A percentile compares a stretch with the other conserved stretches of the same genome.
Conservation (phyloP, 2,113 vertebrate species). For the Pipa parva region DNA sequence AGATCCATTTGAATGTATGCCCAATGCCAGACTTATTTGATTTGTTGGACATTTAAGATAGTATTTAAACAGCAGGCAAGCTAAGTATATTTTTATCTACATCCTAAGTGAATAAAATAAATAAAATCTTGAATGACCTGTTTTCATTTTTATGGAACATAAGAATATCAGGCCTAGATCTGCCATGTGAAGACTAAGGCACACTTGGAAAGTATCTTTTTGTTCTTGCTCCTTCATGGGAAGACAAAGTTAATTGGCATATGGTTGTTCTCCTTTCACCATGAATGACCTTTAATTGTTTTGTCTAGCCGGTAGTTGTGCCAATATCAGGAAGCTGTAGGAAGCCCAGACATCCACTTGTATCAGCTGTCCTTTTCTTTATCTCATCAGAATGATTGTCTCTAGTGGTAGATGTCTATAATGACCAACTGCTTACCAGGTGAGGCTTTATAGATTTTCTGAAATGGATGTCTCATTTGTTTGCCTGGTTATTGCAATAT, state of each 20-base stretch:
- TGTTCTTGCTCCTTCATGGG: constrained; percentile 63
- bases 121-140: constrained; percentile 35
- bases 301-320: constrained; percentile 55
- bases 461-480: constrained; percentile 48
- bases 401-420: constrained; percentile 52
- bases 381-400: constrained; percentile 46
- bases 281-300: constrained; percentile 62
- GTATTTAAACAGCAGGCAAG: constrained; percentile 42
- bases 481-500: constrained; percentile 37
- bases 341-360: constrained; percentile 49
- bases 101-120: constrained; percentile 54
- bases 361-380: constrained; percentile 55
- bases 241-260: constrained; percentile 67
- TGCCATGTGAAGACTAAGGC: constrained; percentile 57
- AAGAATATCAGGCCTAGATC: constrained; percentile 61
- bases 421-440: constrained; percentile 46
- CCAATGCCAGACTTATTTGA: too few relatives aligned
- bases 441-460: constrained; percentile 48
- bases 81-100: constrained; percentile 62
- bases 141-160: not conserved
- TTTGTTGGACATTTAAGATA: too few relatives aligned
- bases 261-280: constrained; percentile 63
- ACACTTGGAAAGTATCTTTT: constrained; percentile 48
- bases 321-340: constrained; percentile 59
- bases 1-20: too few relatives aligned